Evolutionary conservation across 2,888 invertebrate species (phyloP).

Genomic region (Sceliomorpha sp.): DNA sequence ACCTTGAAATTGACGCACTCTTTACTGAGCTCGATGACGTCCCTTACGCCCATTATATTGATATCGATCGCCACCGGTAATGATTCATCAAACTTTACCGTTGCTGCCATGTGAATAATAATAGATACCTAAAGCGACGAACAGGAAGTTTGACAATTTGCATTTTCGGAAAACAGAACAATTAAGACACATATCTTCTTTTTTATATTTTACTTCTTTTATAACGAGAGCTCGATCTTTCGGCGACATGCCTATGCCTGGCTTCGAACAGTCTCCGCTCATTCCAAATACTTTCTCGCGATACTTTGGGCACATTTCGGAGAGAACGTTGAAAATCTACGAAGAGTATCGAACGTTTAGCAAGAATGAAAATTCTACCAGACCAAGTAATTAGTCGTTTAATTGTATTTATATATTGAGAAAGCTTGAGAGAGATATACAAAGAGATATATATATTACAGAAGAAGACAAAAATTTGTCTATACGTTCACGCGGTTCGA

Average conservation of each 20-base stretch:
- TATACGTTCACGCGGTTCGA: constrained; percentile 33
- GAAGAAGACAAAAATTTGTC: constrained; percentile 24
- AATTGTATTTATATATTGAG: neutral
- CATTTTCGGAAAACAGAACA: too few species aligned
- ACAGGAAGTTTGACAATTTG: too few species aligned
- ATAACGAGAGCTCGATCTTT: constrained; percentile 66
- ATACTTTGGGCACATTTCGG: constrained; percentile 64
- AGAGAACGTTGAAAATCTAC: constrained; percentile 63
- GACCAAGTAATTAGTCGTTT: neutral
- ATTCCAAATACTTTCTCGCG: constrained; percentile 78
- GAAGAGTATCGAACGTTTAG: too few species aligned
- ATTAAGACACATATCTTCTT: too few species aligned
- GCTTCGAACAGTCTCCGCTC: constrained; percentile 76
- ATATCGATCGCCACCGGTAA: constrained; percentile 26
- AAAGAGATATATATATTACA: constrained; percentile 41
- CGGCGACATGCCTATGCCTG: constrained; percentile 76
- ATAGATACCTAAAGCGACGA: constrained; percentile 52
- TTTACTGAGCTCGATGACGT: constrained; percentile 40
- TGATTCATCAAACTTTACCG: constrained; percentile 49
- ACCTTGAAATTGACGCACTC: constrained; percentile 52
- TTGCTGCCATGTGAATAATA: constrained; percentile 52
- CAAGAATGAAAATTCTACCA: neutral
- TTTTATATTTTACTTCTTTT: constrained; percentile 13
- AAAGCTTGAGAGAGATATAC: neutral
- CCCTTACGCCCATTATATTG: constrained; percentile 44